Percentiles rank a stretch among this genome's conserved stretches.
phyloP scores from a whole-genome alignment of 2,797 vertebrate genomes.

The Anguilla megastoma region DNA sequence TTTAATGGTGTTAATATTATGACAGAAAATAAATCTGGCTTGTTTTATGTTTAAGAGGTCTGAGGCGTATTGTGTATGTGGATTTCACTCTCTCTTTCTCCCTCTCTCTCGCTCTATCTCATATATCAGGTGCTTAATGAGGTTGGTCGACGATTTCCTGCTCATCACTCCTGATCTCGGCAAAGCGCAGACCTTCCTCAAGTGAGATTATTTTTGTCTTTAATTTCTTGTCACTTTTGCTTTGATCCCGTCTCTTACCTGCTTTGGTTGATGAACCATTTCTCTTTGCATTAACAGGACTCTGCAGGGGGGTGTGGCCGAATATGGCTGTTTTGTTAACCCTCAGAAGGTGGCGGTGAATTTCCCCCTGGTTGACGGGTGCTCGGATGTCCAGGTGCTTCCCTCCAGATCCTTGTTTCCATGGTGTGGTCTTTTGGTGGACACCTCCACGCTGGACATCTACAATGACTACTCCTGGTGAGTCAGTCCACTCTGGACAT shows the following conservation, averaged over 20 bases:
- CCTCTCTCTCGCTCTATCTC: neutral
- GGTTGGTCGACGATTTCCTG: conserved; percentile 92
- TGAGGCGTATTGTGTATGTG: neutral
- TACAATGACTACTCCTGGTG: conserved; percentile 88
- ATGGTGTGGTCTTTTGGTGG: conserved; percentile 90
- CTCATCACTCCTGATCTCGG: conserved; percentile 84
- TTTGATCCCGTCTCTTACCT: neutral
- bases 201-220: conserved; percentile 62
- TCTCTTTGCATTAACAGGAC: conserved; percentile 62
- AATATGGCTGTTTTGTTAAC: conserved; percentile 87
- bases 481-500: conserved; percentile 72
- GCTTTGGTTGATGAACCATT: neutral
- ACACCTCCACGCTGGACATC: conserved; percentile 80
- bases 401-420: conserved; percentile 77
- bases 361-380: conserved; percentile 70
- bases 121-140: conserved; percentile 80
- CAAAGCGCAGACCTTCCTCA: conserved; percentile 82
- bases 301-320: conserved; percentile 78
- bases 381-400: conserved; percentile 61
- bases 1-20: too few species aligned
- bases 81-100: conserved; percentile 14
- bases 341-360: conserved; percentile 85
- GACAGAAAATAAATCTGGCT: too few species aligned
- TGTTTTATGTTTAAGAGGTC: neutral
- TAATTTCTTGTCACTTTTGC: neutral